A percentile compares a stretch with the other conserved stretches of the same genome.
Evolutionary conservation across 1,140 invertebrate species (phyloP).

Genomic region (Drosophila serrata): DNA sequence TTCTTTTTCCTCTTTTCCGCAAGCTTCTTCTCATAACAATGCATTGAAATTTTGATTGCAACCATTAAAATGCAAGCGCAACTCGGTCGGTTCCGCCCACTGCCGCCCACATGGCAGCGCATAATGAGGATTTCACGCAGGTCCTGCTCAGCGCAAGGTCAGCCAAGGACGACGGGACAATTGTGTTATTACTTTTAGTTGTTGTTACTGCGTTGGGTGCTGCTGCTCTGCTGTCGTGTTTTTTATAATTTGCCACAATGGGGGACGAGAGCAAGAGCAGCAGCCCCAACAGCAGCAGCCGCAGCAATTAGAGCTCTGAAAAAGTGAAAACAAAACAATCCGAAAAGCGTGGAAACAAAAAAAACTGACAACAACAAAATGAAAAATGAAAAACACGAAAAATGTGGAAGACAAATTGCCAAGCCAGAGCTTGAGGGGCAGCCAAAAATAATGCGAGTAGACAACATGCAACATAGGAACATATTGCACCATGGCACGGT

Average conservation of each 20-base stretch:
- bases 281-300: conserved; percentile 62
- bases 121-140: conserved; percentile 74
- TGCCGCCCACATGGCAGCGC: conserved; percentile 34
- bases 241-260: conserved; percentile 74
- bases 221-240: conserved; percentile 36
- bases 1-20: conserved; percentile 38
- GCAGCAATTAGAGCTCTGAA: conserved; percentile 71
- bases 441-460: conserved; percentile 31
- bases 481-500: conserved; percentile 10
- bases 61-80: conserved; percentile 78
- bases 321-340: conserved; percentile 53
- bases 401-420: conserved; percentile 57
- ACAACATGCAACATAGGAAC: conserved; percentile 48
- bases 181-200: conserved; percentile 50
- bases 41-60: conserved; percentile 80
- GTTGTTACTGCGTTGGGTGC: conserved; percentile 5
- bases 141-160: conserved; percentile 70
- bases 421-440: conserved; percentile 42
- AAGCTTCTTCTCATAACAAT: conserved; percentile 54
- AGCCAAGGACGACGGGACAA: conserved; percentile 73
- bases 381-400: conserved; percentile 37
- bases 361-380: conserved; percentile 24
- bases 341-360: conserved; percentile 19
- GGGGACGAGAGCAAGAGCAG: conserved; percentile 28
- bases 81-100: conserved; percentile 21